phyloP scores from a whole-genome alignment of 2,797 vertebrate species.

The Sardinella longiceps region DNA sequence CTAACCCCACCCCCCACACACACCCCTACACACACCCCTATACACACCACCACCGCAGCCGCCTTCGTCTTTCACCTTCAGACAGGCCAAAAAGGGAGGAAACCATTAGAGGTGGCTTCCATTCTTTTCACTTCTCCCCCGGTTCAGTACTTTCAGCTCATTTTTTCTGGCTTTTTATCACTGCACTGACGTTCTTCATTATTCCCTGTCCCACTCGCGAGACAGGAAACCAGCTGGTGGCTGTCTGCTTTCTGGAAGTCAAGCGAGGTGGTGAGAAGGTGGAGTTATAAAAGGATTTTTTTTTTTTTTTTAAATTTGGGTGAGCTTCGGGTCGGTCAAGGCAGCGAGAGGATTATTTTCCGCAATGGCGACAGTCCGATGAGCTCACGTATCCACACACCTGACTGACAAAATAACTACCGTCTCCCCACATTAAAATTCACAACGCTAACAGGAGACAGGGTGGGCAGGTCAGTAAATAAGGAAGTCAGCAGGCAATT shows the following conservation, averaged over 20 bases:
- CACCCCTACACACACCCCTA: neutral
- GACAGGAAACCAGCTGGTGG: neutral
- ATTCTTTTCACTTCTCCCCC: conserved; percentile 13
- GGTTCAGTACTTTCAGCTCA: conserved; percentile 32
- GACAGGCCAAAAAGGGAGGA: neutral
- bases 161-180: neutral
- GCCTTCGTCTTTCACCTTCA: neutral
- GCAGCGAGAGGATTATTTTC: neutral
- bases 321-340: neutral
- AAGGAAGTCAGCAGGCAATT: conserved; percentile 5
- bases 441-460: neutral
- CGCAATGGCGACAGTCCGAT: neutral
- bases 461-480: neutral
- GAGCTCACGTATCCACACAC: neutral
- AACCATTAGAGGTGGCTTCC: neutral
- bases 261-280: neutral
- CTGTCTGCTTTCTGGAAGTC: neutral
- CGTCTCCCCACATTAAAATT: neutral
- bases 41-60: conserved; percentile 7
- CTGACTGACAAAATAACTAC: too few relatives aligned
- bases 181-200: neutral
- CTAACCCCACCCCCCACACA: neutral
- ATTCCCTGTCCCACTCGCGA: neutral
- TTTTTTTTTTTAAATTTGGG: too few relatives aligned
- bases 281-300: neutral